A percentile compares a stretch with the other conserved stretches of the same genome.
These are phyloP conservation scores for Pentalonia nigronervosa DNA, from an alignment of 1,140 invertebrate genomes.

Conservation along the genomic window DNA sequence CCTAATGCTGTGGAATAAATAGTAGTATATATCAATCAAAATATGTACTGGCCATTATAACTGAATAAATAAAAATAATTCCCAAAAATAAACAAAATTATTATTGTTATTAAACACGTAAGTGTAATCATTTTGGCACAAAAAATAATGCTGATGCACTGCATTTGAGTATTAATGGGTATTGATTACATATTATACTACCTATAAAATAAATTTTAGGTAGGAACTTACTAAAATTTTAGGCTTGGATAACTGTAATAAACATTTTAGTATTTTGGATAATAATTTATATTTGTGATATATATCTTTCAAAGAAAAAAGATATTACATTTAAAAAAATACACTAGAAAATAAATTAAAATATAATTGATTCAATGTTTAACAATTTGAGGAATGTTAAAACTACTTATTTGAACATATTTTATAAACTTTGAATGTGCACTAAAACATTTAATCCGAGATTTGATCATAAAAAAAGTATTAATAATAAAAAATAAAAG, in stretches of 20 bases:
- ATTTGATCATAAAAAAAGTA: not conserved
- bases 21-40: not conserved
- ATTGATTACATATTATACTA: not conserved
- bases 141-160: not conserved
- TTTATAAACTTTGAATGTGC: conserved; percentile 15
- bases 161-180: not conserved
- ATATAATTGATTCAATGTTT: not conserved
- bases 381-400: conserved; percentile 27
- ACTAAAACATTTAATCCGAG: too few relatives aligned
- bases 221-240: not conserved
- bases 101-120: not conserved
- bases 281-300: not conserved
- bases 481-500: conserved; percentile 1
- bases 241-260: not conserved
- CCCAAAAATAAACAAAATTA: conserved; percentile 31
- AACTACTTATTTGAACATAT: not conserved
- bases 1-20: conserved; percentile 27
- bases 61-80: conserved; percentile 20
- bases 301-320: not conserved
- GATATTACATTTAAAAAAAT: not conserved
- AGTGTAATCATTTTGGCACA: conserved; percentile 31
- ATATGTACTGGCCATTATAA: conserved; percentile 32
- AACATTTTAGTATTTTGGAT: not conserved
- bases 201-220: not conserved
- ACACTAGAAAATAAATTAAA: conserved; percentile 11